Evolutionary conservation across 1,140 invertebrate genomes (phyloP), one percentile per base, ranked within the genome.

Genomic region (Cyrtorhinus lividipennis): DNA sequence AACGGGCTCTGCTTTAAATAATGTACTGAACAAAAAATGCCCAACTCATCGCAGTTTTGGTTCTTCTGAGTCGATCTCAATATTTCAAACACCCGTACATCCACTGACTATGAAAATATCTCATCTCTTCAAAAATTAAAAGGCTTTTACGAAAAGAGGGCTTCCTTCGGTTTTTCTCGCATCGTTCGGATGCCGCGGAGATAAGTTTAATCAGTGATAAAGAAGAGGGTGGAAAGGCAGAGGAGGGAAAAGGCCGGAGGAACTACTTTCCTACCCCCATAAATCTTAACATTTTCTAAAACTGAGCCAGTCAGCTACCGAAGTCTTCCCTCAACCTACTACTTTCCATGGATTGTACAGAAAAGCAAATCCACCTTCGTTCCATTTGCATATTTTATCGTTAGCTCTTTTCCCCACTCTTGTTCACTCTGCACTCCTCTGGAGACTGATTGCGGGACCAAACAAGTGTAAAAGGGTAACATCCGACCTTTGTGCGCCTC

Each of bases 311-410:
- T 12, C 12, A 53, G 48, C n/a, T n/a, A n/a, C n/a, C n/a, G n/a
- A n/a, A n/a, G n/a, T n/a, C n/a, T 53, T 12, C 5, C 10, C 10
- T 12, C 12, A 20, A 8, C 12, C 10, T 20, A 13, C 48, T 53
- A 13, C 48, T 53, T 13, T 15, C 30, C 10, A 53, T 5, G 48
- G 48, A 8, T 53, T 22, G 10, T 5, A 10, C 12, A 20, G 20
- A 53, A 53, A 53, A 53, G 48, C 20, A 53, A 53, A 53, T 53
- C 48, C 48, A 13, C 20, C 48, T n/a, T n/a, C 48, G 48, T 53
- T 53, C 48, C 48, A 53, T 53, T 53, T 53, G 48, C 48, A 53
- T 53, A 53, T 20, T 53, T 53, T 53, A 53, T 53, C 48, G 20
- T 53, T 3, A 38, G 48, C 48, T 13, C 48, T 53, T 20, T 53